These are phyloP conservation scores for Chaetodon auriga DNA, from an alignment of 2,113 vertebrate genomes.

Conservation along the genomic window DNA sequence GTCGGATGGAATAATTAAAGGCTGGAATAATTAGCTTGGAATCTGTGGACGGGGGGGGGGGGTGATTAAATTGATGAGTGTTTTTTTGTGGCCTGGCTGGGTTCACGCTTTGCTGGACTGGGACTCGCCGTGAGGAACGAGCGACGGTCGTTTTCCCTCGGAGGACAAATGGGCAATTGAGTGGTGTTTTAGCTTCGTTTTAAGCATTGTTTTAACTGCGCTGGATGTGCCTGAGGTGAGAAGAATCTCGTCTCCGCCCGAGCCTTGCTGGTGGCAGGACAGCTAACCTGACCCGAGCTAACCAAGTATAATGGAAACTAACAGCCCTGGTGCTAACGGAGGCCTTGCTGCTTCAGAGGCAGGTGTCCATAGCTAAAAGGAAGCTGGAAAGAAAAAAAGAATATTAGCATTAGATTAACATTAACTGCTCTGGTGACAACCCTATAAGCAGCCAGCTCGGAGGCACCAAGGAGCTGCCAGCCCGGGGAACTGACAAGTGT, in stretches of 20 bases:
- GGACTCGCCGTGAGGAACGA: conserved; percentile 13
- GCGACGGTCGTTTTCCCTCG: conserved; percentile 13
- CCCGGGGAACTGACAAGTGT: conserved; percentile 79
- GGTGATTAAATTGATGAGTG: conserved; percentile 72
- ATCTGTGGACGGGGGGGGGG: conserved; percentile 58
- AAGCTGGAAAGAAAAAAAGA: conserved; percentile 44
- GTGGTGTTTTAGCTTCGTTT: background rate
- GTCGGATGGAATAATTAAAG: conserved; percentile 82
- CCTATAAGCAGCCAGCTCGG: conserved; percentile 68
- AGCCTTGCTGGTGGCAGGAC: background rate
- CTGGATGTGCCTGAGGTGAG: conserved; percentile 11
- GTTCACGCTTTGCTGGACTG: conserved; percentile 50
- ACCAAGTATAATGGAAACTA: background rate
- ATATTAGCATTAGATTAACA: conserved; percentile 74
- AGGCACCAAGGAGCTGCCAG: conserved; percentile 75
- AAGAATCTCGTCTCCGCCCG: background rate
- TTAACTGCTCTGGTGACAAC: conserved; percentile 72
- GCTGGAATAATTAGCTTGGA: conserved; percentile 78
- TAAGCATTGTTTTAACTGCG: background rate
- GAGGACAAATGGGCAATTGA: background rate
- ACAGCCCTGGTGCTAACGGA: background rate
- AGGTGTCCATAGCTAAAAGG: conserved; percentile 52
- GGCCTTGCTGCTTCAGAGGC: conserved; percentile 27
- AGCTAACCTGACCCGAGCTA: background rate
- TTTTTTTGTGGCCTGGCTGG: conserved; percentile 34